These are phyloP conservation scores for Exephanes ischioxanthus DNA, from an alignment of 2,888 invertebrate genomes.

Conservation along the genomic window DNA sequence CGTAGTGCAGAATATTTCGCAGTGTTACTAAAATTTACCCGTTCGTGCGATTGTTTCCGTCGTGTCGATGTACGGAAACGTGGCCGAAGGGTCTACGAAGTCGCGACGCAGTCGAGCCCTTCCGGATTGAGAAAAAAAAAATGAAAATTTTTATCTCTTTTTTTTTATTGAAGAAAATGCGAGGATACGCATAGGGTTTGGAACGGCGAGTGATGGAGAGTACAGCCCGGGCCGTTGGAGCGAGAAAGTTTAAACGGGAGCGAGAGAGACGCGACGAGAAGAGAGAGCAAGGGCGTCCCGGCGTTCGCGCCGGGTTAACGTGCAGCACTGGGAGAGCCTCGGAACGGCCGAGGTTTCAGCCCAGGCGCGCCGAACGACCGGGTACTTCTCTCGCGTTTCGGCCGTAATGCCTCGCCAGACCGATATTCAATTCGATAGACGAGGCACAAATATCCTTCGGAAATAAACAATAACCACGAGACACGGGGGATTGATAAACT, in stretches of 20 bases:
- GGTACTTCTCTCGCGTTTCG: conserved; percentile 27
- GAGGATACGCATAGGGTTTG: background rate
- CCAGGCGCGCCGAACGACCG: conserved; percentile 59
- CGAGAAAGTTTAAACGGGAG: conserved; percentile 18
- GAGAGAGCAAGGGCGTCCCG: conserved; percentile 57
- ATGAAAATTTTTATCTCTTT: background rate
- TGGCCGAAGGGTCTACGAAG: background rate
- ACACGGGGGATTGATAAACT: background rate
- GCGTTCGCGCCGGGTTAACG: conserved; percentile 70
- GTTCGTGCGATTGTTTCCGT: background rate
- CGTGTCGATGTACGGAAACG: background rate
- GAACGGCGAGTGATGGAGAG: background rate
- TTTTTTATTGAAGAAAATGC: too few species aligned
- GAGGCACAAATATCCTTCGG: background rate
- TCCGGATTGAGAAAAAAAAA: background rate
- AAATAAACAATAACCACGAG: conserved; percentile 1
- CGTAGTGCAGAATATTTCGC: background rate
- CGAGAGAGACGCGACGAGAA: conserved; percentile 33
- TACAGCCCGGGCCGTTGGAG: background rate
- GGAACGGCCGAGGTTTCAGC: conserved; percentile 57
- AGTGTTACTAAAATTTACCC: background rate
- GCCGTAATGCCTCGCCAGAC: conserved; percentile 20
- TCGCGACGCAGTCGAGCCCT: background rate
- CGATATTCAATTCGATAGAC: background rate
- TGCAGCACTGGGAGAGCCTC: conserved; percentile 66